Base-by-base conservation (phyloP, 1,140 invertebrate species). In the Drosophila lacteicornis region DNA sequence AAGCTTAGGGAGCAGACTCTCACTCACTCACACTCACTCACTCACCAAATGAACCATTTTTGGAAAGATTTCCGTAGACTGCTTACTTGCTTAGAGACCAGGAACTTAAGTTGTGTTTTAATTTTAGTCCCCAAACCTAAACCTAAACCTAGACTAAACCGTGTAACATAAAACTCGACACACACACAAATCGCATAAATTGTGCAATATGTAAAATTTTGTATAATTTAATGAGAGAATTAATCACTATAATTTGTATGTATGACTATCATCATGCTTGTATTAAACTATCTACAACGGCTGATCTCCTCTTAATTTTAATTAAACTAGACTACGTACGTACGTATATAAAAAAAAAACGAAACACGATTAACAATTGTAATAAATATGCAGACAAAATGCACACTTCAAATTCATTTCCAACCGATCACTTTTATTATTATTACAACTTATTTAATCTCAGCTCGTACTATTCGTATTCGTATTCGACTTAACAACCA, bases 271-370 rank as follows among this genome's bases (percentile, higher is more conserved):
- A 49, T 59, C 75, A 56, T 59, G 66, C 55, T 58, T 79, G 75
- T 79, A 79, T 79, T 79, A 79, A 56, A 79, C 77, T 79, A 66
- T 78, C 57, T 66, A 79, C 75, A 84, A 88, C 80, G 53, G 70
- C 79, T 90, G 85, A 90, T 90, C 85, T 90, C 85, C 85, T 85
- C 59, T 85, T 90, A 90, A 90, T 91, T 90, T 91, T 90, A 90
- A 90, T 91, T 90, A 86, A 88, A 84, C 79, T 84, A 77, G 49
- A 65, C 60, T 36, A 65, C 66, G 55, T 19, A 13, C 13, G 17
- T 38, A 38, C 4, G 4, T 15, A 42, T 6, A 42, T 3, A 15
- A 19, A 53, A 58, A 22, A 3, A 25, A 25, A 25, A 25, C 61
- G 56, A 80, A 62, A 33, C 75, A 46, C 40, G 42, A 43, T 45